Evolutionary conservation across 2,113 vertebrate species (phyloP).

Genomic region (Mormyrus iriodes): DNA sequence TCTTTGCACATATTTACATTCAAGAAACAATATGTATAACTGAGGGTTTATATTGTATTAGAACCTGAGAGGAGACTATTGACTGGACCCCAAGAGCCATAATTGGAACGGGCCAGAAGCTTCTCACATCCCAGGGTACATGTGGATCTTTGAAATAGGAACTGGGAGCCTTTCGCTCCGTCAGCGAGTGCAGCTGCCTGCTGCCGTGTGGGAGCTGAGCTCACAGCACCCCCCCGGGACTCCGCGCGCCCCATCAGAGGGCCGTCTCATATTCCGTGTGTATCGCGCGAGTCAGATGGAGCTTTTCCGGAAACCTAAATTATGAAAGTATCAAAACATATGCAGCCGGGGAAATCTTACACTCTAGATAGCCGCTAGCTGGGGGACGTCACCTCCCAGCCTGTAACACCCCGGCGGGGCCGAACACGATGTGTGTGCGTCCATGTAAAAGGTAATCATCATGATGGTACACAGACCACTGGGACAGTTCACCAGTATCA

Average conservation of each 20-base stretch:
- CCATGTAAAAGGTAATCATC: not conserved
- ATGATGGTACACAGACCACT: not conserved
- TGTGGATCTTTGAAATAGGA: not conserved
- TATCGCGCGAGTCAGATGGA: not conserved
- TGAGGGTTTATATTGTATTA: not conserved
- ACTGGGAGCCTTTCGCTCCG: not conserved
- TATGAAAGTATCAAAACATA: not conserved
- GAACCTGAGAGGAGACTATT: not conserved
- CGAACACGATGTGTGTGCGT: not conserved
- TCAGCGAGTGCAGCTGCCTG: not conserved
- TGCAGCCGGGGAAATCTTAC: not conserved
- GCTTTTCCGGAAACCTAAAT: not conserved
- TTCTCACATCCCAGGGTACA: not conserved
- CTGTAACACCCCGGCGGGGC: not conserved
- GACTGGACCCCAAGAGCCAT: not conserved
- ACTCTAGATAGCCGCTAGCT: not conserved
- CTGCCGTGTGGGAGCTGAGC: not conserved
- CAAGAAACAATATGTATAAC: not conserved
- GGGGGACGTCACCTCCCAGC: not conserved
- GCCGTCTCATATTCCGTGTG: not conserved
- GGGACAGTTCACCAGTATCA: not conserved
- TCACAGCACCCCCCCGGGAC: not conserved
- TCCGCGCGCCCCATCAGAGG: too few relatives aligned
- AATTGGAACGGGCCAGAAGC: not conserved
- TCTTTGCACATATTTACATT: not conserved